Base-by-base conservation (phyloP, 2,888 invertebrate genomes). In the Muscina levida region DNA sequence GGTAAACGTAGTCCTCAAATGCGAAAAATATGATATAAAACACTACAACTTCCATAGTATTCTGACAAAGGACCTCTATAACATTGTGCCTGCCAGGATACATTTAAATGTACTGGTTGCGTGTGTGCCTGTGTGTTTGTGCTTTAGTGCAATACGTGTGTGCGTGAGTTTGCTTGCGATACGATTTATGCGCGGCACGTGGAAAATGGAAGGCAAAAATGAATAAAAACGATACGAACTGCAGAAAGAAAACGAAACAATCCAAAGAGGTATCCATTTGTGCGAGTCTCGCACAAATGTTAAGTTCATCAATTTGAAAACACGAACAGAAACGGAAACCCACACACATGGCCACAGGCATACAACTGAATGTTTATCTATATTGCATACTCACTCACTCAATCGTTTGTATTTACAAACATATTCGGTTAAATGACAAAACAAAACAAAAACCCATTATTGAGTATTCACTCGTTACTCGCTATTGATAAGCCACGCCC, bases 181-280 rank as follows among this genome's bases (percentile, higher is more conserved):
- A 83, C 86, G 85, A 87, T 87, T 88, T 89, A 89, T 88, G 87
- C 86, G 84, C 83, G 83, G 88, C 89, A 87, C 87, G 89, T 87
- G 89, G 85, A 87, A 72, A 62, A 26, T 72, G 59, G 84, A 82
- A 83, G 79, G 83, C 48, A 72, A 42, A 42, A 53, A 53, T 26
- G 75, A 13, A 26, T 17, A 31, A 31, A 19, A 71, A 51, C 37
- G 10, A 70, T 5, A 66, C 2, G 39, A 46, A 0, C 26, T 53
- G 11, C 17, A 31, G n/a, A 37, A 66, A 72, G 19, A 68, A 78
- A 79, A 70, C 48, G 39, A 39, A 53, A 76, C 56, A 65, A 31
- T 13, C 10, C n/a, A n/a, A n/a, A 3, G 37, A 67, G 70, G 67
- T 59, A 74, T 46, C 39, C 79, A 66, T 79, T 72, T 77, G 48